Conservation (phyloP, 2,797 vertebrate genomes). For the Brachyrhaphis roseni region DNA sequence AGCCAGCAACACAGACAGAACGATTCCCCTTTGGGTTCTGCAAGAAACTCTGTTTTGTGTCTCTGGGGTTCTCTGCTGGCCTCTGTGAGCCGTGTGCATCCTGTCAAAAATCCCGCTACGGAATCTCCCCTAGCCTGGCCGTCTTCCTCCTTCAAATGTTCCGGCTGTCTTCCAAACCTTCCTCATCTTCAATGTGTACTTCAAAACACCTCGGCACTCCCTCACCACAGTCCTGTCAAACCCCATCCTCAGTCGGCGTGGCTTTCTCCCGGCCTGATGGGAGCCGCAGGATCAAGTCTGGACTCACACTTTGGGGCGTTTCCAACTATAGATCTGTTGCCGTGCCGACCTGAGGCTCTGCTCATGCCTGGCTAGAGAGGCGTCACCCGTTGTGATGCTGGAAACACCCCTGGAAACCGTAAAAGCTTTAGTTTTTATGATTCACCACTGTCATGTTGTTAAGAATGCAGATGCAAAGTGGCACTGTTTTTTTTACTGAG, state of each 20-base stretch:
- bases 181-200: constrained; percentile 72
- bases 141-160: constrained; percentile 63
- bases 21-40: constrained; percentile 2
- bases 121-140: constrained; percentile 50
- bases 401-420: constrained; percentile 39
- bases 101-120: constrained; percentile 18
- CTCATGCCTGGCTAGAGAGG: constrained; percentile 86
- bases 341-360: constrained; percentile 83
- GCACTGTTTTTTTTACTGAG: constrained; percentile 16
- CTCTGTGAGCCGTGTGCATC: constrained; percentile 71
- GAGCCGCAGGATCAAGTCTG: constrained; percentile 19
- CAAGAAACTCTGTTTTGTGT: constrained; percentile 76
- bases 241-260: constrained; percentile 27
- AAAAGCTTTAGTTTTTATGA: constrained; percentile 33
- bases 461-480: not conserved
- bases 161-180: constrained; percentile 70
- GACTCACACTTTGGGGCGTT: constrained; percentile 62
- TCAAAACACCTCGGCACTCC: constrained; percentile 67
- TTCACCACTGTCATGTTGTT: constrained; percentile 25
- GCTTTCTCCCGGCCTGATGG: constrained; percentile 41
- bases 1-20: not conserved
- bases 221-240: not conserved
- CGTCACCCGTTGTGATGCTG: constrained; percentile 9
- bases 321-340: constrained; percentile 65
- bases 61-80: constrained; percentile 85